Conservation (phyloP, 2,113 vertebrate genomes). For the Motacilla alba region DNA sequence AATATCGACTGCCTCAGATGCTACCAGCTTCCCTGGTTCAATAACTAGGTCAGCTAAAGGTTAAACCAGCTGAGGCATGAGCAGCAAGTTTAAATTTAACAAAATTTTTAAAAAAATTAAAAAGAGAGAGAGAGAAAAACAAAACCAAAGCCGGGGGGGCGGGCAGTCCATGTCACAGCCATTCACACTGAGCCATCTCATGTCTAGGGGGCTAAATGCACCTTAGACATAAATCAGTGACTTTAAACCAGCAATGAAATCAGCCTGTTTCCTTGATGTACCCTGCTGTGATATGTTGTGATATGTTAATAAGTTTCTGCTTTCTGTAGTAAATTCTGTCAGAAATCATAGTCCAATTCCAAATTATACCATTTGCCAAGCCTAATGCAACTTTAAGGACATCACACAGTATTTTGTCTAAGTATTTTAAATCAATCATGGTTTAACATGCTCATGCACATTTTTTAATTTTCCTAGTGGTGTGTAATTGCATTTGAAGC, state of each 20-base stretch:
- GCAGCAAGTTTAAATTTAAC: background rate
- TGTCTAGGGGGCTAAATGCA: background rate
- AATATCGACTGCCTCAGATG: background rate
- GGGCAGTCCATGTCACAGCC: fast-evolving
- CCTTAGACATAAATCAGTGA: background rate
- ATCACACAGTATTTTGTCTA: background rate
- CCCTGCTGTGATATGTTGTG: background rate
- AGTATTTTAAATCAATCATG: background rate
- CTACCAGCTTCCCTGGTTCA: background rate
- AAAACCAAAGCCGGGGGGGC: fast-evolving
- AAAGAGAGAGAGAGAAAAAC: fast-evolving
- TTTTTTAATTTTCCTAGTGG: background rate
- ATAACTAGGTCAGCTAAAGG: background rate
- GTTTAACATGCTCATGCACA: background rate
- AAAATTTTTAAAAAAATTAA: too few species aligned
- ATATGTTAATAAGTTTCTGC: background rate
- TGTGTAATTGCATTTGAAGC: background rate
- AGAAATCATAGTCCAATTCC: background rate
- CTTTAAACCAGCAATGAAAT: background rate
- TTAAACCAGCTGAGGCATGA: background rate
- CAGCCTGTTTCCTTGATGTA: background rate
- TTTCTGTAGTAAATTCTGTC: background rate
- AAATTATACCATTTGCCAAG: background rate
- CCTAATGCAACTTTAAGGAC: background rate
- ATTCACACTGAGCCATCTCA: background rate